Evolutionary conservation across 92 coral and sea anemone species (phyloP), one percentile per base, ranked within the genome.

Genomic region (Zoanthus sociatus): DNA sequence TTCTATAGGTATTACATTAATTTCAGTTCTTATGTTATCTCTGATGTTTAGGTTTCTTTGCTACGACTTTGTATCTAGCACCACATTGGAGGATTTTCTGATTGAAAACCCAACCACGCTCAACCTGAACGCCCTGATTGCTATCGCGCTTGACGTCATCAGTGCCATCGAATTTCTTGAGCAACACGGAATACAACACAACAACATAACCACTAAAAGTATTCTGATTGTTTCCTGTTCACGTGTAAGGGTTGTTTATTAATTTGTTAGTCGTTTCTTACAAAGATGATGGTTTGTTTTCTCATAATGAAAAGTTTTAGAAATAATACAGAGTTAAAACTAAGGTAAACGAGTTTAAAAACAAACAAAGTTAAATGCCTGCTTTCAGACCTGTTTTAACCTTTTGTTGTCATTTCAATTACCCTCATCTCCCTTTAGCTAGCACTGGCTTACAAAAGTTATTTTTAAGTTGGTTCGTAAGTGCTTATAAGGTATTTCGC

Each of bases 61-160:
- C 84, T 93, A 88, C 30, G 90, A 91, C 37, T 91, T 88, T 53
- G 94, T 92, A 72, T 91, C 95, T 4, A 91, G 89, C 42, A 82
- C 87, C 74, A 93, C 94, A 11, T 79, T 93, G 63, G 87, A 87
- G 82, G 90, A 88, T 46, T 91, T 88, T 48, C 90, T 93, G 13
- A 67, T 51, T 32, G 90, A 91, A 46, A 77, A 69, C 66, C 64
- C 86, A 4, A 77, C 87, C 51, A 87, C 84, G n/a, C 63, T 93
- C 11, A 88, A 92, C 54, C 83, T 75, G 16, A 90, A 88, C 51
- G 86, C 75, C 1, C 74, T 93, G 46, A 83, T 83, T 56, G 76
- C 78, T 16, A 86, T 93, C 42, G 73, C 92, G 8, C 77, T 54
- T 46, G 95, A 93, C 87, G 42, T 93, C 88, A 84, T 88, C 83